phyloP scores from a whole-genome alignment of 35 echinoderm and acorn worm species.

The Ophioderma brevispina region DNA sequence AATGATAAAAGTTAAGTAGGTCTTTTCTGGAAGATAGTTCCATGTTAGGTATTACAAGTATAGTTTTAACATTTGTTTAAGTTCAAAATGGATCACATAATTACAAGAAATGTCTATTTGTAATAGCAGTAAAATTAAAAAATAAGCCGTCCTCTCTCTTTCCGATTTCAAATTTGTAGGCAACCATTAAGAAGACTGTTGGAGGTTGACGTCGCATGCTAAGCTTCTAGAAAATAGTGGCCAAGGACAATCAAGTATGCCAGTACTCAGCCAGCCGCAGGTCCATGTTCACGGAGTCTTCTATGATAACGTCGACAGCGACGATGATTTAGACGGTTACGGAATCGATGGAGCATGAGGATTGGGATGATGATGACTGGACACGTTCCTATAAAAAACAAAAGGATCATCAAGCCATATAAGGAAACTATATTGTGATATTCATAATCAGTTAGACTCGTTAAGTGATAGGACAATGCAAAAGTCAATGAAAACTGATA shows the following conservation, averaged over 20 bases:
- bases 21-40: no score
- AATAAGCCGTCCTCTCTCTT: background rate
- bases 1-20: no score
- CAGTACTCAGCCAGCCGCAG: constrained; percentile 80
- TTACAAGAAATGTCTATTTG: no score
- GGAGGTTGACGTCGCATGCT: constrained; percentile 69
- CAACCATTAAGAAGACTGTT: background rate
- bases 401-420: background rate
- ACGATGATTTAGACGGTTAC: constrained; percentile 22
- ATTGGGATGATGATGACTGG: background rate
- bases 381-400: background rate
- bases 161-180: background rate
- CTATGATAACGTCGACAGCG: constrained; percentile 79
- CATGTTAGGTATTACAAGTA: no score
- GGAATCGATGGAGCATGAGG: background rate
- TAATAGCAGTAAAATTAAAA: no score
- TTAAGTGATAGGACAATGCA: background rate
- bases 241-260: constrained; percentile 80
- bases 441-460: background rate
- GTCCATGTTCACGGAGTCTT: constrained; percentile 48
- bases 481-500: background rate
- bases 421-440: background rate
- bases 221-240: constrained; percentile 48
- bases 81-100: no score
- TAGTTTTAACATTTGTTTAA: no score